Base-by-base conservation (phyloP, 2,888 invertebrate genomes). In the Drosophila sordidapex region DNA sequence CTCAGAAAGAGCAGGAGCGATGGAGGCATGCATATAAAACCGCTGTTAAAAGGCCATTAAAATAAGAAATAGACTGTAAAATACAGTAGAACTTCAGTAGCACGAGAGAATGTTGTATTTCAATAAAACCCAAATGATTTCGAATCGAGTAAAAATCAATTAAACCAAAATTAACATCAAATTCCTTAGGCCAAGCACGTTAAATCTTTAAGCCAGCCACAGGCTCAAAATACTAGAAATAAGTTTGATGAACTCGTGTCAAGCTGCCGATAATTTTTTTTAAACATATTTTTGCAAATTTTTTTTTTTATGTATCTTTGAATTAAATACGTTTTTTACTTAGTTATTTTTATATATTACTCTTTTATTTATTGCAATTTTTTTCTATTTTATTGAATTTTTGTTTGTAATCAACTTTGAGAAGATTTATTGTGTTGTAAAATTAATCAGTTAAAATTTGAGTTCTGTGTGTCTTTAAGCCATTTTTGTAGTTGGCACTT, bases 401-500 rank as follows among this genome's bases (percentile, higher is more conserved):
- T 18, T 27, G 4, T 27, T 49, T n/a, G 27, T 1, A 29, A 29
- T 10, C 29, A 27, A 49, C 10, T 51, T 29, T 18, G 11, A 27
- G 6, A 51, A 51, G n/a, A 10, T 52, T 46, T 25, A 8, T 25
- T 15, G 13, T 33, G 13, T 52, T 31, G 31, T 15, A n/a, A 36
- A 54, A 56, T 40, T 2, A 46, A 21, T 52, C 49, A 36, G 27
- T 18, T 46, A 13, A 35, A 5, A 25, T 33, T 6, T 33, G 10
- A 70, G 29, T 25, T 25, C 8, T 13, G 21, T 48, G 35, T 58
- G 7, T 31, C 35, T 43, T 31, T 35, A 13, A 46, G 36, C n/a
- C 7, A 5, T 25, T 48, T 27, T 25, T 10, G 48, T 57, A 27
- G 51, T 25, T 63, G 59, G 36, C 29, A 53, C 46, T 77, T 63